Conservation (phyloP, 2,888 invertebrate species). For the Neocrepidodera transversa region DNA sequence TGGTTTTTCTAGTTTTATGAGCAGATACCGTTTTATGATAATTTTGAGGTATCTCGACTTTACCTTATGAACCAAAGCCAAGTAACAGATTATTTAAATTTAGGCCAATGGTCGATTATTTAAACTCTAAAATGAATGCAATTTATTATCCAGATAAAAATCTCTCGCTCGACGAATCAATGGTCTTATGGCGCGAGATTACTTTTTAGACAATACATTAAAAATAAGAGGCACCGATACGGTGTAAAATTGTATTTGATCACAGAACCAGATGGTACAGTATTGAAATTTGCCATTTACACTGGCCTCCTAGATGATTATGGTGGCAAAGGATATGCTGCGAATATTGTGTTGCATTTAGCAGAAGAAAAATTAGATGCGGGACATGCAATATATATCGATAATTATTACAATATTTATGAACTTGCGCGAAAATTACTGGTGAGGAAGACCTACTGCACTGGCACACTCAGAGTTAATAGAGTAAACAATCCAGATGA, state of each 20-base stretch:
- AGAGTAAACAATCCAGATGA: too few relatives aligned
- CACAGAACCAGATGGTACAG: slow-evolving; percentile 40
- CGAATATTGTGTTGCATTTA: slow-evolving; percentile 15
- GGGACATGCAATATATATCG: slow-evolving; percentile 5
- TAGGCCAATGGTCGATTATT: slow-evolving; percentile 50
- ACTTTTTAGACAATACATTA: too few relatives aligned
- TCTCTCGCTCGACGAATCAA: slow-evolving; percentile 32
- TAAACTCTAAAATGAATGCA: slow-evolving; percentile 43
- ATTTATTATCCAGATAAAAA: slow-evolving; percentile 37
- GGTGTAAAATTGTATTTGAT: slow-evolving; percentile 45
- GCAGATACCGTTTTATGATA: slow-evolving; percentile 34
- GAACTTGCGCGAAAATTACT: slow-evolving; percentile 8
- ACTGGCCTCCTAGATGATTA: slow-evolving; percentile 30
- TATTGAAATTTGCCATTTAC: slow-evolving; percentile 34
- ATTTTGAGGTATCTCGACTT: slow-evolving; percentile 34
- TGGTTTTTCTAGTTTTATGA: slow-evolving; percentile 26
- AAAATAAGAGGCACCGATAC: too few relatives aligned
- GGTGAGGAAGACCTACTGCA: background rate
- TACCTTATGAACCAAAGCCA: slow-evolving; percentile 3
- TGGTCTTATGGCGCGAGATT: too few relatives aligned
- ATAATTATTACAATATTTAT: slow-evolving; percentile 15
- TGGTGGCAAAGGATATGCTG: slow-evolving; percentile 43
- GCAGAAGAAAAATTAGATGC: slow-evolving; percentile 15
- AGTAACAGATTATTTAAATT: slow-evolving; percentile 43
- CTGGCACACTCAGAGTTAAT: slow-evolving; percentile 10